Evolutionary conservation across 2,113 vertebrate species (phyloP), one percentile per base, ranked within the genome.

Genomic region (Trichechus manatus): DNA sequence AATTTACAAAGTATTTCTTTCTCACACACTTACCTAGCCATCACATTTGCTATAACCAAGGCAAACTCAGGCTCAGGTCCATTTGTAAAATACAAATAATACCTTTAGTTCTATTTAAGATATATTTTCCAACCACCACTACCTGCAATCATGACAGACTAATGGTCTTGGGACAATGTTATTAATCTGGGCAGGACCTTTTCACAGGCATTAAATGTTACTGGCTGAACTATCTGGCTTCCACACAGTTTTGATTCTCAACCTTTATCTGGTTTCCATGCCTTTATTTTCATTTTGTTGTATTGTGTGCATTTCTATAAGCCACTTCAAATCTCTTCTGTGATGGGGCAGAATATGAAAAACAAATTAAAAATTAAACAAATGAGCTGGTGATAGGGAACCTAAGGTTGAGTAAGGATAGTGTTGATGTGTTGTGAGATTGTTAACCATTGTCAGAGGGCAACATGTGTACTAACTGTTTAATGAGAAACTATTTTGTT

Each of bases 361-460:
- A 97, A 31, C 47, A 91, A 78, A 25, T 86, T 93, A 42, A 91
- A 94, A 93, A 91, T 86, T 33, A 93, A 92, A 78, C 36, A 68
- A 72, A 87, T 80, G 50, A 94, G 81, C 39, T 39, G 39, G 39
- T 39, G 39, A 39, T 39, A 39, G 39, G 39, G 39, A 39, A 39
- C 39, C 39, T 39, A 39, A 39, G 39, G 39, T 39, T 39, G 39
- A 39, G 39, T 39, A 39, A 39, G 39, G 39, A 39, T 39, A 39
- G 39, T 39, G 3, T 39, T 39, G 39, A 39, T 39, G 39, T 39
- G 39, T 39, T 39, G 39, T 39, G 39, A 39, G 39, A 3, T 39
- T 39, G 39, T 39, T 39, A 39, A 39, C 39, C 39, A 39, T 39
- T 39, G 39, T 39, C 39, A 39, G 2, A 39, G 39, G 39, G 39